Evolutionary conservation across 2,113 vertebrate species (phyloP), one percentile per base, ranked within the genome.

Genomic region (Myotis yumanensis): DNA sequence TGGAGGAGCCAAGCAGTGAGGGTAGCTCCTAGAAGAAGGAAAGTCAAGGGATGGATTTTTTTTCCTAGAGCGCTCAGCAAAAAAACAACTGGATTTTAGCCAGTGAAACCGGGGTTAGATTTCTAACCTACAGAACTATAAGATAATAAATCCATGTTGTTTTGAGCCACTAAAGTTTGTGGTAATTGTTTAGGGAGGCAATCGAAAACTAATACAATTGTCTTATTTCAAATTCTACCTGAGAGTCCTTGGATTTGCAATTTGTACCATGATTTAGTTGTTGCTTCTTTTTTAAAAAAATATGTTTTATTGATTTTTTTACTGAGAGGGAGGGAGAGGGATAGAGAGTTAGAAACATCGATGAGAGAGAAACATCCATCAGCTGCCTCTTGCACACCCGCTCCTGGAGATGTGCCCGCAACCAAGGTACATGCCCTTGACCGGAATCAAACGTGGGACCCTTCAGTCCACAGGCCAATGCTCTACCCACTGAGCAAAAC

Each of bases 151-250:
- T 66, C 28, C 62, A 37, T 51, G 22, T 46, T 15, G 68, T 32
- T 32, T 54, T 9, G 46, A 62, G 23, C 32, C 32, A 51, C 32
- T 87, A 28, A 75, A 69, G 4, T 11, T n/a, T 52, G 35, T 22
- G 28, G 23, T 77, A 46, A 77, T 73, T 68, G 77, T 48, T 86
- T 89, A 76, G 0, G 5, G 23, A 28, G 22, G 40, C 46, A 48
- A 69, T 54, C 92, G 86, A 77, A 86, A 91, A 90, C 3, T 3
- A 54, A n/a, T 20, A 71, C n/a, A 51, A 1, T 52, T 51, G 48
- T 87, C 83, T 96, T 82, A 93, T 89, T 93, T 73, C 28, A 71
- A 40, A 79, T 51, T 71, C 20, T 40, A 57, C 16, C 16, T 25
- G 15, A 4, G 5, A 9, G 71, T 68, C 37, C 43, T 83, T 62